Percentiles rank a stretch among this genome's conserved stretches.
Evolutionary conservation across 2,797 vertebrate genomes (phyloP).

Genomic region (Zalophus californianus): DNA sequence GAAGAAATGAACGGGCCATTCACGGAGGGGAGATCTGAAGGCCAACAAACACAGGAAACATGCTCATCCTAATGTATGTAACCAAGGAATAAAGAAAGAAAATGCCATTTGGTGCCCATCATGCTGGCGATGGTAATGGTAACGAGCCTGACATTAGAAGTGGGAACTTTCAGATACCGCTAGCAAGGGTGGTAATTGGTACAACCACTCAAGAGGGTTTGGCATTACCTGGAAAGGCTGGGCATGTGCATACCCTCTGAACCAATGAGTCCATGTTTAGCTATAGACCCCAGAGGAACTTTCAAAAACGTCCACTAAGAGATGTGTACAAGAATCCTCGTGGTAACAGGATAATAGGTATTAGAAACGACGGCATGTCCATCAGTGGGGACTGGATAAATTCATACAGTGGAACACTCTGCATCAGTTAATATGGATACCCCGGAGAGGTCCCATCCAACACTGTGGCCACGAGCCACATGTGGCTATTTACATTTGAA

Average conservation of each 20-base stretch:
- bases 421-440: rapidly evolving
- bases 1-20: neutral
- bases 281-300: neutral
- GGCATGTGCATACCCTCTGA: rapidly evolving
- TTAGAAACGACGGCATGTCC: neutral
- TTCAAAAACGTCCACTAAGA: too few relatives aligned
- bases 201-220: neutral
- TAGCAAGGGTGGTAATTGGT: rapidly evolving
- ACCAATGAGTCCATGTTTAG: rapidly evolving
- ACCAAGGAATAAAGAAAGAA: neutral
- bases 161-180: too few relatives aligned
- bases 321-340: neutral
- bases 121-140: rapidly evolving
- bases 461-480: rapidly evolving
- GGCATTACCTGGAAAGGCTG: too few relatives aligned
- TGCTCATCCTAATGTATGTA: neutral
- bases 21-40: neutral
- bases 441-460: rapidly evolving
- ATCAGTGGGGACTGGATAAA: rapidly evolving
- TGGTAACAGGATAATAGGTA: rapidly evolving
- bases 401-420: rapidly evolving
- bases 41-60: neutral
- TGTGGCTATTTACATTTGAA: neutral
- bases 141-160: too few relatives aligned
- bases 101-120: rapidly evolving